Conservation (phyloP, 2,797 vertebrate species). For the Clarias pachynema region DNA sequence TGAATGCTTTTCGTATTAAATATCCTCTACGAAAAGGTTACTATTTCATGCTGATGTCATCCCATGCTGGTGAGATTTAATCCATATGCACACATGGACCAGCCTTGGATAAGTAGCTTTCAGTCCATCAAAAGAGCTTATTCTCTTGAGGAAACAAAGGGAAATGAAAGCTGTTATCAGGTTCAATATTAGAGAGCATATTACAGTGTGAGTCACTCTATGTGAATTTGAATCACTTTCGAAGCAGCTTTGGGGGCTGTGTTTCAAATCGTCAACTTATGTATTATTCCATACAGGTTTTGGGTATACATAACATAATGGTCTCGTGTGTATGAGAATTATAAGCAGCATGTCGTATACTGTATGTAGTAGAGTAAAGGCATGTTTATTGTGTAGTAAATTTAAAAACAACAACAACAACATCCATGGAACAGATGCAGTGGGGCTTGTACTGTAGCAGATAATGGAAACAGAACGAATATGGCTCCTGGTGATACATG, state of each 20-base stretch:
- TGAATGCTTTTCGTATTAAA: neutral
- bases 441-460: neutral
- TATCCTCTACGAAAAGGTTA: neutral
- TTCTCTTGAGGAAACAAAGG: conserved; percentile 41
- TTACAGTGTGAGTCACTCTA: conserved; percentile 29
- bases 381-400: neutral
- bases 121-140: conserved; percentile 25
- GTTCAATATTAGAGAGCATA: conserved; percentile 37
- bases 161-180: conserved; percentile 48
- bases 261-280: neutral
- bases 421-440: neutral
- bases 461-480: neutral
- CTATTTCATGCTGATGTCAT: conserved; percentile 2
- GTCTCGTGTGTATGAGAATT: neutral
- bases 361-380: neutral
- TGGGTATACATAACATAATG: neutral
- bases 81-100: conserved; percentile 11
- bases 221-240: conserved; percentile 29
- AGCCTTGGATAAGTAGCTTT: conserved; percentile 27
- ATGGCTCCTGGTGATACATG: neutral
- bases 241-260: neutral
- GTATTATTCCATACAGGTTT: neutral
- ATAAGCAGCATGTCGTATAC: neutral
- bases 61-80: conserved; percentile 7
- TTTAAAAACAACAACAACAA: neutral